Conservation (phyloP, 2,888 invertebrate genomes). For the Caenorhabditis drosophilae region DNA sequence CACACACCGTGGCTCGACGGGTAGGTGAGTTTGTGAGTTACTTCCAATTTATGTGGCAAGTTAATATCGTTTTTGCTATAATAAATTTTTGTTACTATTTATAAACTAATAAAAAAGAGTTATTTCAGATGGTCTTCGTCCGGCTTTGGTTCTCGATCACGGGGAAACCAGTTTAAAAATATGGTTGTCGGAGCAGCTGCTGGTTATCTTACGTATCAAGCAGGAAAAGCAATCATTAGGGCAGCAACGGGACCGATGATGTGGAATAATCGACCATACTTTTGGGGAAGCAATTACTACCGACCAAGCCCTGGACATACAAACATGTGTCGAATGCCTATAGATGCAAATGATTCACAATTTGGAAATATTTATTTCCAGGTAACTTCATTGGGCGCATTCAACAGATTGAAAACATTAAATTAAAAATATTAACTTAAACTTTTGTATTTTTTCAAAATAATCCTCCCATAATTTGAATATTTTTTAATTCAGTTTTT, state of each 20-base stretch:
- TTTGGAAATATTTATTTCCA: constrained; percentile 66
- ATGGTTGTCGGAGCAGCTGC: constrained; percentile 68
- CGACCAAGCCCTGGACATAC: constrained; percentile 46
- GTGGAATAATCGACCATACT: constrained; percentile 65
- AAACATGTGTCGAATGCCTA: constrained; percentile 67
- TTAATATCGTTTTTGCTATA: background rate
- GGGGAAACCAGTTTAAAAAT: constrained; percentile 66
- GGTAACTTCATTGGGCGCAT: constrained; percentile 15
- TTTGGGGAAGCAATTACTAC: constrained; percentile 64
- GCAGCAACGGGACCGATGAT: constrained; percentile 63
- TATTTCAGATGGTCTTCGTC: constrained; percentile 47
- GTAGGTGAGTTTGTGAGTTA: constrained; percentile 10
- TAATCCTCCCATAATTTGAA: background rate
- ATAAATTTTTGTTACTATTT: background rate
- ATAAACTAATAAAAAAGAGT: background rate
- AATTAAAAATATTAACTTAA: background rate
- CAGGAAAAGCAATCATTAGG: constrained; percentile 65
- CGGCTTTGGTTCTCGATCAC: constrained; percentile 60
- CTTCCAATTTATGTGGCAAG: background rate
- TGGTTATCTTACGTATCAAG: constrained; percentile 66
- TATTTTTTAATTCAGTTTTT: constrained; percentile 7
- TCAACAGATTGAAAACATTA: background rate
- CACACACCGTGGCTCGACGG: background rate
- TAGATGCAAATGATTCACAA: constrained; percentile 57
- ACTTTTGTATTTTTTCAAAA: background rate